Base-by-base conservation (phyloP, 2,113 vertebrate species). In the Labeo catla region DNA sequence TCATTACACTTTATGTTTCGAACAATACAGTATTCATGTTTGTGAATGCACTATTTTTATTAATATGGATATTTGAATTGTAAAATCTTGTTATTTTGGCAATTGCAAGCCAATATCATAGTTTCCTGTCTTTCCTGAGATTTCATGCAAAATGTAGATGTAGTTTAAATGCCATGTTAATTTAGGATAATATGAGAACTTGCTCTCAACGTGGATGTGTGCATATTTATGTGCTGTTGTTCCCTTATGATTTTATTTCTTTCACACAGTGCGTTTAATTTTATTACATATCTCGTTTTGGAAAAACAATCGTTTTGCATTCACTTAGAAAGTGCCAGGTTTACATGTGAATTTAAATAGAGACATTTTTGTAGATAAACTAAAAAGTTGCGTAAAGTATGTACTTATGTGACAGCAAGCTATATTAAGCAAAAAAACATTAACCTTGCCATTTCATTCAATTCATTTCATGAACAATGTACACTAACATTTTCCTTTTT, bases 381-480 rank as follows among this genome's bases (percentile, higher is more conserved):
- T 16, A 61, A 86, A 68, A 85, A 78, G 86, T 89, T 87, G 86
- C 86, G 86, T 89, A 89, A 89, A 50, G 88, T 89, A 85, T 83
- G 83, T 87, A 86, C 84, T 84, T 78, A 87, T 86, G 63, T 74
- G 50, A 89, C 88, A 89, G 88, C 88, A 88, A 84, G 72, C 80
- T 74, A 87, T 87, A 88, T 52, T 81, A 82, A 88, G 84, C 84
- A 89, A 90, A 89, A 89, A 85, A 88, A 52, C 72, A 84, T 86
- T 86, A 86, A 86, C 86, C 72, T 61, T 61, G 78, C 2, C 77
- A 86, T 87, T 82, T 65, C 66, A 49, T 74, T 81, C 47, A 23
- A 63, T 57, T 81, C 47, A 39, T 59, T 59, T 76, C 85, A 72
- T 45, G 2, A 77, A 82, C 74, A 61, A 19, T n/a, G 19, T 19